Percentiles rank a stretch among this genome's conserved stretches.
Evolutionary conservation across 2,797 vertebrate genomes (phyloP).

Genomic region (Danio tinwini): DNA sequence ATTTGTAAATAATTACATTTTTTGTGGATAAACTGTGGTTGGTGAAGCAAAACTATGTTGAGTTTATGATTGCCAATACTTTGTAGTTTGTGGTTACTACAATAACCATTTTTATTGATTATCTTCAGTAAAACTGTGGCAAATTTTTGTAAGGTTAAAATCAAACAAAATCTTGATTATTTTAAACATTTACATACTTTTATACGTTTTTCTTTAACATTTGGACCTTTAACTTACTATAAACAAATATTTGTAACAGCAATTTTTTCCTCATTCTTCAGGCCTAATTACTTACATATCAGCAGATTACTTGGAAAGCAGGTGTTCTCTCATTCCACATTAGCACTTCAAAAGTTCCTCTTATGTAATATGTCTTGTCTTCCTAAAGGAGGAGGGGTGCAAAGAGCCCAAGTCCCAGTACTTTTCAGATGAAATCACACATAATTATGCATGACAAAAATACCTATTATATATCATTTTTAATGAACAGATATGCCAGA

Average conservation of each 20-base stretch:
- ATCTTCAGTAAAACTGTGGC: no score
- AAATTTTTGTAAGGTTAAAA: no score
- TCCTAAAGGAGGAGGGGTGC: neutral
- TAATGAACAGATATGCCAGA: constrained; percentile 81
- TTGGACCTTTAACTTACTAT: neutral
- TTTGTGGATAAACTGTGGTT: no score
- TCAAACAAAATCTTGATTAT: no score
- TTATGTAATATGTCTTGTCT: constrained; percentile 27
- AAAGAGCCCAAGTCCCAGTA: neutral
- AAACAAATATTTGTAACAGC: neutral
- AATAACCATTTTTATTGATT: no score
- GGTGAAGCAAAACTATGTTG: no score
- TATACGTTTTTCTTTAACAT: neutral
- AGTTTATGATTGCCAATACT: no score
- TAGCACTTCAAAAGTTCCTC: constrained; percentile 17
- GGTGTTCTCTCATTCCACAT: constrained; percentile 1
- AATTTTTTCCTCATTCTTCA: neutral
- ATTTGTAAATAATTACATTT: no score
- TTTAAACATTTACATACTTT: no score
- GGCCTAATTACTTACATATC: neutral
- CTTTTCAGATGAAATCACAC: neutral
- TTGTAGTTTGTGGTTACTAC: no score
- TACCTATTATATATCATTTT: neutral
- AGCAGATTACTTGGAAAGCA: neutral
- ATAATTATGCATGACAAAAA: no score